A percentile compares a stretch with the other conserved stretches of the same genome.
These are phyloP conservation scores for Sebastes hopkinsi DNA, from an alignment of 2,797 vertebrate genomes.

Conservation along the genomic window DNA sequence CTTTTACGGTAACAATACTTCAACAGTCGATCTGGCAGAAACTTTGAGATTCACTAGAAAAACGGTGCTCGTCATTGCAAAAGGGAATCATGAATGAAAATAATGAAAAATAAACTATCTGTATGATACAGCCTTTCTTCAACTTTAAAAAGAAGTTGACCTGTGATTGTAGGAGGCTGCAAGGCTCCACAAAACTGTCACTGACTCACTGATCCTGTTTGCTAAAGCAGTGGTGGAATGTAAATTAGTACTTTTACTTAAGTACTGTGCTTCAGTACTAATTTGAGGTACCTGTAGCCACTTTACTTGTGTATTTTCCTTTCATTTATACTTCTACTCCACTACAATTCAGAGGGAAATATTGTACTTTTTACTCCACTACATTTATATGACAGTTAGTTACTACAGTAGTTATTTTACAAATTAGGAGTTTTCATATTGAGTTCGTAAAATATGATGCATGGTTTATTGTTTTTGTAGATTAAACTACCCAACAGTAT, in stretches of 20 bases:
- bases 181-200: constrained; percentile 34
- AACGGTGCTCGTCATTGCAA: background rate
- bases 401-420: background rate
- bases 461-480: background rate
- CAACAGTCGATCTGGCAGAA: background rate
- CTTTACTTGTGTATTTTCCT: background rate
- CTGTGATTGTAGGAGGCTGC: constrained; percentile 9
- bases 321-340: background rate
- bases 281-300: background rate
- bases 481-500: background rate
- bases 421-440: background rate
- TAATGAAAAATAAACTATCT: background rate
- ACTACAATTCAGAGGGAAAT: background rate
- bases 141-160: constrained; percentile 14
- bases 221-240: background rate
- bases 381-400: background rate
- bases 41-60: background rate
- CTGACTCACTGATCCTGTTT: constrained; percentile 43
- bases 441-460: background rate
- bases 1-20: constrained; percentile 36
- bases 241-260: constrained; percentile 1
- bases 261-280: background rate
- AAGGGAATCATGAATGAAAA: background rate
- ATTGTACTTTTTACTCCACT: background rate
- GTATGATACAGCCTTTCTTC: background rate